Base-by-base conservation (phyloP, 1,140 invertebrate genomes). In the Kradibia gibbosae region DNA sequence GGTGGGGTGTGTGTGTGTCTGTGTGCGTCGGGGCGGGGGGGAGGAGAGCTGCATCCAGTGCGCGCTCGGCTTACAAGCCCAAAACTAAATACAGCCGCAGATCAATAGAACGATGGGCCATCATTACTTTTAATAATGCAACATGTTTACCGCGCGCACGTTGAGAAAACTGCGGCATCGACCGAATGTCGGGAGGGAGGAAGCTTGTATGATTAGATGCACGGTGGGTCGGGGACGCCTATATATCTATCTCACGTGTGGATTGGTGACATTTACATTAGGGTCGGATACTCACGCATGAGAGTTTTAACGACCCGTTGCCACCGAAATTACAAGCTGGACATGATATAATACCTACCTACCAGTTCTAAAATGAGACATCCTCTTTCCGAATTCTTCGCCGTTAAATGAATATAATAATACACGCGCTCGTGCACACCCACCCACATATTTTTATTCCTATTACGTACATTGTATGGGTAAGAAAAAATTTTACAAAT, bases 41-140 rank as follows among this genome's bases (percentile, higher is more conserved):
- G 36, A 76, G 53, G 42, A 28, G 13, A 28, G 25, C 60, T 39
- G 55, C 74, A 76, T 60, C 60, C 25, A 3, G 22, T n/a, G 74
- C 36, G 57, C 60, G 60, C 22, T 39, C 75, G 36, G n/a, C 42
- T 85, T 85, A 86, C 85, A 83, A 88, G 87, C 86, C 89, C 87
- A 87, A 85, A 91, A 89, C 88, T 53, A 91, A 91, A 91, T 91
- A 86, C 88, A 89, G 88, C 88, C 83, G 90, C 90, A 91, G 90
- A 91, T 91, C 90, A 91, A 91, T 90, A 86, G 85, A 78, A 84
- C 87, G 86, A 89, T 88, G 87, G 86, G 84, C 85, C 87, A 89
- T 91, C 89, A 90, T 91, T 90, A 90, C 87, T 88, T 88, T 87
- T 85, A 87, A 87, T 85, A 88, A 89, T 87, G 90, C 83, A 88